Evolutionary conservation across 2,888 invertebrate species (phyloP).

Genomic region (Cerastoderma edule): DNA sequence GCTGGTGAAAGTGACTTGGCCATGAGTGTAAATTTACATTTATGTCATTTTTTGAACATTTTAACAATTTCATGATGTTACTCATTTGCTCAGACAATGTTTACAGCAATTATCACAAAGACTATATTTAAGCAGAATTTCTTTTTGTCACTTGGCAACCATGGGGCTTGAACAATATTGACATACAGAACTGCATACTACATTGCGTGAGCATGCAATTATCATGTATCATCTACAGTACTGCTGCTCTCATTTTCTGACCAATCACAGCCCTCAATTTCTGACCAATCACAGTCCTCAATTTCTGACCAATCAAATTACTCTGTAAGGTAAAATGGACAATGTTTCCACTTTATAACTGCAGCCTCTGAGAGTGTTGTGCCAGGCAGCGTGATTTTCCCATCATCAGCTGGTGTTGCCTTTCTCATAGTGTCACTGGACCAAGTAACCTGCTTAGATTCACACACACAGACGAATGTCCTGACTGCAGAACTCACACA

Average conservation of each 20-base stretch:
- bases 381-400: constrained; percentile 56
- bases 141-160: too few species aligned
- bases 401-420: constrained; percentile 48
- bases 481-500: constrained; percentile 44
- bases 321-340: background rate
- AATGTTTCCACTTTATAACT: background rate
- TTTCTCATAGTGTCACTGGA: constrained; percentile 44
- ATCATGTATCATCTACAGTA: too few species aligned
- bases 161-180: too few species aligned
- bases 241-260: background rate
- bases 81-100: too few species aligned
- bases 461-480: constrained; percentile 2
- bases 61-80: too few species aligned
- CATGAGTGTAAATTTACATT: too few species aligned
- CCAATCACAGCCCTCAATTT: background rate
- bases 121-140: too few species aligned
- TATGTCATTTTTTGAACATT: too few species aligned
- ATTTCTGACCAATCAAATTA: background rate
- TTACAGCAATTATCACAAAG: too few species aligned
- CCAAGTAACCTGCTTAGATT: constrained; percentile 28
- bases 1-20: too few species aligned
- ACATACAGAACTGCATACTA: too few species aligned
- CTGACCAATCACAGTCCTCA: background rate
- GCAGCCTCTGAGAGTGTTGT: constrained; percentile 51
- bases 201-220: too few species aligned